Conservation (phyloP, 2,113 vertebrate species). For the Tringa solitaria region DNA sequence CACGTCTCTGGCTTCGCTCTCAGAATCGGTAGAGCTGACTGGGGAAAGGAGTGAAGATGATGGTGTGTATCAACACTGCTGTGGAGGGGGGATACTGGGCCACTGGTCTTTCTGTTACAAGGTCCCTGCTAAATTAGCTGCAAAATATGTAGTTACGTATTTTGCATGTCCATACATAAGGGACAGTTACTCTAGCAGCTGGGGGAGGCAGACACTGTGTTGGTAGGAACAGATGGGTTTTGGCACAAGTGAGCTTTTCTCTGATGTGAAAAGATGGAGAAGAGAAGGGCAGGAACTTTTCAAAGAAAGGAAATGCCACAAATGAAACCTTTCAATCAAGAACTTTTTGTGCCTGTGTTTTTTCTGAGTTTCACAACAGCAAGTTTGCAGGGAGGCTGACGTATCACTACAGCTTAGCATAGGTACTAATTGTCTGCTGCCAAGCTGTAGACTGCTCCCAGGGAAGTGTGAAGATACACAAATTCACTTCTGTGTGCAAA, state of each 20-base stretch:
- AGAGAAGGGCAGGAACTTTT: background rate
- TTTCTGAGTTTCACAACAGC: background rate
- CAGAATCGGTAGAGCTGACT: constrained; percentile 89
- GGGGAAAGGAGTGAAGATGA: constrained; percentile 93
- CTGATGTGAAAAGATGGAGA: background rate
- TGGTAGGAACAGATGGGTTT: background rate
- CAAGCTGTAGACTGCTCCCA: background rate
- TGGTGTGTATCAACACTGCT: constrained; percentile 70
- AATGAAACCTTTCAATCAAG: background rate
- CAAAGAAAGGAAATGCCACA: background rate
- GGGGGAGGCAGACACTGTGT: background rate
- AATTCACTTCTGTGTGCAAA: background rate
- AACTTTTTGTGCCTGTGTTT: background rate
- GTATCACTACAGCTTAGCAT: background rate
- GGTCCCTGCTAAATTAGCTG: background rate
- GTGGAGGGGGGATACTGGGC: accelerated
- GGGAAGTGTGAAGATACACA: background rate
- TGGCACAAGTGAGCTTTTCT: background rate
- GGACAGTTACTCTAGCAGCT: background rate
- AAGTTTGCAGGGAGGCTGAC: background rate
- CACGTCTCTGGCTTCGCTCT: constrained; percentile 91
- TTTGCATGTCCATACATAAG: too few species aligned
- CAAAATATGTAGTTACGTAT: background rate
- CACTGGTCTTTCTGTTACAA: background rate
- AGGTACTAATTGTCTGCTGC: background rate